These are phyloP conservation scores for Ambastaia sidthimunki DNA, from an alignment of 2,797 vertebrate genomes.

Conservation along the genomic window DNA sequence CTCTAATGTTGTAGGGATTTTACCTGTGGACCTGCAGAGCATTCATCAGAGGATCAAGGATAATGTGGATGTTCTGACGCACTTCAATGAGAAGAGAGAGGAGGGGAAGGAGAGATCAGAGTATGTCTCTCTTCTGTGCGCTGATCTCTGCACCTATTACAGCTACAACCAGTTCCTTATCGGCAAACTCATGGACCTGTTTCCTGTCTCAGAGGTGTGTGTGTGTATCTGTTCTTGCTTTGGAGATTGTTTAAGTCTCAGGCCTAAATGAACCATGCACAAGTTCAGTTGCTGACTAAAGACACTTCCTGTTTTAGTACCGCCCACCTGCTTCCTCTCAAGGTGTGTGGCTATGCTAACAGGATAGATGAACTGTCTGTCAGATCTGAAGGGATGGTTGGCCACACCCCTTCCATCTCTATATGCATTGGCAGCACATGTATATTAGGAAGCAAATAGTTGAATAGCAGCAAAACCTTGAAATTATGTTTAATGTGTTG, in stretches of 20 bases:
- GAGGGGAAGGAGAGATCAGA: slow-evolving; percentile 86
- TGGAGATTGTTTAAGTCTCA: slow-evolving; percentile 58
- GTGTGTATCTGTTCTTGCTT: background rate
- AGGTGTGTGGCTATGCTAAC: slow-evolving; percentile 58
- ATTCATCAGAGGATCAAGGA: slow-evolving; percentile 94
- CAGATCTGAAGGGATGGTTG: slow-evolving; percentile 58
- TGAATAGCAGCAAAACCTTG: background rate
- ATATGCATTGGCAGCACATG: slow-evolving; percentile 55
- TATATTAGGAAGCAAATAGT: background rate
- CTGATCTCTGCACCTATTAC: slow-evolving; percentile 92
- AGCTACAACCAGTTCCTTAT: slow-evolving; percentile 93
- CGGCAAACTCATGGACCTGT: slow-evolving; percentile 87
- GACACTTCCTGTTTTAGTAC: slow-evolving; percentile 54
- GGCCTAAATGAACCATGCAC: background rate
- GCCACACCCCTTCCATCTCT: slow-evolving; percentile 53
- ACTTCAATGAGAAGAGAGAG: slow-evolving; percentile 86
- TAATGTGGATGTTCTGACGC: slow-evolving; percentile 88
- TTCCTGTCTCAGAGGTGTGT: slow-evolving; percentile 87
- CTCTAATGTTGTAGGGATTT: slow-evolving; percentile 69
- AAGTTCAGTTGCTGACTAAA: background rate
- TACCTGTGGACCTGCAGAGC: slow-evolving; percentile 84
- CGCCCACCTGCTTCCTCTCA: slow-evolving; percentile 39
- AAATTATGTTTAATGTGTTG: background rate
- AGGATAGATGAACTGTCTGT: slow-evolving; percentile 52
- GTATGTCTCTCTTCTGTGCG: slow-evolving; percentile 84